Conservation (phyloP, 2,797 vertebrate species). For the Glyptemys insculpta region DNA sequence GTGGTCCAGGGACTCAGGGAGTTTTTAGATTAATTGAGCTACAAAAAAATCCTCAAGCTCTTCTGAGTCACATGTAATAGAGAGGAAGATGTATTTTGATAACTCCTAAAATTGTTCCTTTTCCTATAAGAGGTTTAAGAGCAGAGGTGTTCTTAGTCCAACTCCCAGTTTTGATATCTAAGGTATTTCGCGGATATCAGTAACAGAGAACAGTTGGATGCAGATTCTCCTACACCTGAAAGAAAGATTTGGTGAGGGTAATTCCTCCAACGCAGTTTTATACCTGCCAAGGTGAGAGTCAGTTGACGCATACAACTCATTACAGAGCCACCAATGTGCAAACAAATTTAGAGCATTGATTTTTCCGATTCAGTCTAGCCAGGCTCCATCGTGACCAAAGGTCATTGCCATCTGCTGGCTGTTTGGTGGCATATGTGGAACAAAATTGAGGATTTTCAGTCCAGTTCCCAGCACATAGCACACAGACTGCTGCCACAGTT, state of each 20-base stretch:
- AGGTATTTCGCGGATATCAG: background rate
- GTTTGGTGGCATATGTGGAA: background rate
- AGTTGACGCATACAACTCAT: background rate
- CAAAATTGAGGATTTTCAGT: background rate
- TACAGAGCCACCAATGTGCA: background rate
- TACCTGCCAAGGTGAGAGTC: background rate
- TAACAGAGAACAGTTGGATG: accelerated
- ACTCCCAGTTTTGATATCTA: background rate
- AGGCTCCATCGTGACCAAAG: background rate
- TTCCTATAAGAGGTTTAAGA: background rate
- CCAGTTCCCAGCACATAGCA: background rate
- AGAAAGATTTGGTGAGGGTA: background rate
- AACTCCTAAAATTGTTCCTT: background rate
- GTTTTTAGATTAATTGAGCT: background rate
- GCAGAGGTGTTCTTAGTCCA: background rate
- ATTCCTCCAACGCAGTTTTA: background rate
- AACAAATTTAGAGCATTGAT: background rate
- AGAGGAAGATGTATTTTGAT: background rate
- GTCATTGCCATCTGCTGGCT: background rate
- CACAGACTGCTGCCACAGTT: background rate
- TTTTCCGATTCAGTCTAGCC: background rate
- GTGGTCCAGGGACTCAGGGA: background rate
- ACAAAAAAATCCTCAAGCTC: background rate
- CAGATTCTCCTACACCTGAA: background rate
- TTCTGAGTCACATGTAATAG: background rate